Evolutionary conservation across 2,113 vertebrate species (phyloP).

Genomic region (Siniperca knerii): DNA sequence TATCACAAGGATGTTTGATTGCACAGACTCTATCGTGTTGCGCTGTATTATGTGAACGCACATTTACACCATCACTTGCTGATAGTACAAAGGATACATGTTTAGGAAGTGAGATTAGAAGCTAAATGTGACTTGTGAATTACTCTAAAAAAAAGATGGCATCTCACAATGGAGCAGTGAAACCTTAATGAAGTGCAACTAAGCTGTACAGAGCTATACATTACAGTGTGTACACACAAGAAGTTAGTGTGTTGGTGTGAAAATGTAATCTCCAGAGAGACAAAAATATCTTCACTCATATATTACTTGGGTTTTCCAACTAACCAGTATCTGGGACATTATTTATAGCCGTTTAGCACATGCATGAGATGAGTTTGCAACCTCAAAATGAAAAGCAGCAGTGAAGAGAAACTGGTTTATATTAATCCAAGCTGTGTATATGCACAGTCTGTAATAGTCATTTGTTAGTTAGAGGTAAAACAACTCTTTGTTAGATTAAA

Average conservation of each 20-base stretch:
- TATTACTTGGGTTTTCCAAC: constrained; percentile 3
- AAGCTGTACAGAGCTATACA: not conserved
- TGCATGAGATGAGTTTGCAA: constrained; percentile 32
- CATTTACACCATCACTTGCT: not conserved
- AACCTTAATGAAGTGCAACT: not conserved
- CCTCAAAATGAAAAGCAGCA: constrained; percentile 35
- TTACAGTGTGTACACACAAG: not conserved
- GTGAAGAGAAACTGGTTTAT: constrained; percentile 34
- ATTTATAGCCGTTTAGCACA: constrained; percentile 40
- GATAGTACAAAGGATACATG: not conserved
- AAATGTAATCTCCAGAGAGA: constrained; percentile 15
- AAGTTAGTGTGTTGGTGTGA: constrained; percentile 11
- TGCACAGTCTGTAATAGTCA: not conserved
- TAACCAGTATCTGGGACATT: constrained; percentile 7
- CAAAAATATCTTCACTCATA: constrained; percentile 1
- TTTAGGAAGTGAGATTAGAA: not conserved
- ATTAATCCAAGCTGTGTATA: constrained; percentile 2
- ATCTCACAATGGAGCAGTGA: not conserved
- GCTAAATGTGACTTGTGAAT: not conserved
- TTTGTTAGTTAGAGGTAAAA: constrained; percentile 1
- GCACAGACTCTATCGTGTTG: not conserved
- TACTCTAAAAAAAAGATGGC: not conserved
- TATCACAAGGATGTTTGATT: not conserved
- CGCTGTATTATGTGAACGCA: not conserved
- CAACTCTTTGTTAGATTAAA: constrained; percentile 2